These are phyloP conservation scores for Chironex yamaguchii DNA, from an alignment of 30 jellyfish, hydroid and myxozoan genomes.

Conservation along the genomic window DNA sequence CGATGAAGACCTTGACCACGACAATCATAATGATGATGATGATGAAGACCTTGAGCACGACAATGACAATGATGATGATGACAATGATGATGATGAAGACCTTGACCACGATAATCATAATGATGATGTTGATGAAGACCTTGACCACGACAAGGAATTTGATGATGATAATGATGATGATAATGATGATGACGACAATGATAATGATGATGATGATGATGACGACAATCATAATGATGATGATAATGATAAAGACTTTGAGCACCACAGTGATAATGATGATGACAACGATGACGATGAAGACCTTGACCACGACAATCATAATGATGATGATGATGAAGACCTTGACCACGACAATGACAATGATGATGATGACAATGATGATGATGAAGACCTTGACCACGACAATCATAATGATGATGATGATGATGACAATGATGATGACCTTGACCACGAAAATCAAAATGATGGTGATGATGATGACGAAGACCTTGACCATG, in stretches of 20 bases:
- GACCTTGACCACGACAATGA: constrained; percentile 30
- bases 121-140: constrained; percentile 6
- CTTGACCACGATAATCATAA: not conserved
- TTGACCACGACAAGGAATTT: not conserved
- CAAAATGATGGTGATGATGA: too few species aligned
- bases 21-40: too few species aligned
- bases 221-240: constrained; percentile 34
- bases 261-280: not conserved
- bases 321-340: constrained; percentile 39
- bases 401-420: constrained; percentile 37
- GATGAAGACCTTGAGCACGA: too few species aligned
- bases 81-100: not conserved
- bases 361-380: constrained; percentile 37
- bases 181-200: constrained; percentile 20
- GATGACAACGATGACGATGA: constrained; percentile 9
- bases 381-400: constrained; percentile 24
- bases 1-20: too few species aligned
- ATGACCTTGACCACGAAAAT: not conserved
- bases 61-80: too few species aligned
- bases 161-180: constrained; percentile 15
- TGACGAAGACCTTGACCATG: not conserved
- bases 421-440: constrained; percentile 18
- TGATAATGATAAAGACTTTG: constrained; percentile 22
- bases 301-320: constrained; percentile 11
- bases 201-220: constrained; percentile 20